Evolutionary conservation across 35 echinoderm and acorn worm genomes (phyloP).

Genomic region (Heliocidaris erythrogramma): DNA sequence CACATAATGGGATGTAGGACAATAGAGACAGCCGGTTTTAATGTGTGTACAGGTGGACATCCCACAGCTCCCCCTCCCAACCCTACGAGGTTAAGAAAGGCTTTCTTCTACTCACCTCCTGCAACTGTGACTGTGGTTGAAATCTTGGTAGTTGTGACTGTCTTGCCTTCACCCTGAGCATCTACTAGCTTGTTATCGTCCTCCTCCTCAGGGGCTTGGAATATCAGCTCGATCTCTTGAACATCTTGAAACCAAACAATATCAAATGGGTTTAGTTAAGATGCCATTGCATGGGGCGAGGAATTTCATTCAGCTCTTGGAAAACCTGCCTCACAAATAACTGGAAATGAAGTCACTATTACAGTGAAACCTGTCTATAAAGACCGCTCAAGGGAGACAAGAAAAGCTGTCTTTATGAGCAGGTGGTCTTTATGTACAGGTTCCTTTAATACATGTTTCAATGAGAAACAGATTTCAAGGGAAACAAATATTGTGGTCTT

Average conservation of each 20-base stretch:
- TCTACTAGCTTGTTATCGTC: constrained; percentile 52
- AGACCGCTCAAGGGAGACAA: too few relatives aligned
- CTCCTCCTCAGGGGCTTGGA: constrained; percentile 78
- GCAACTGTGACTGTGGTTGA: constrained; percentile 61
- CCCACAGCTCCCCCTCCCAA: too few relatives aligned
- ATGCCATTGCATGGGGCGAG: not conserved
- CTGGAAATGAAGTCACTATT: too few relatives aligned
- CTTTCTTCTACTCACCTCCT: constrained; percentile 57
- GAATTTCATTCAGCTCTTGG: not conserved
- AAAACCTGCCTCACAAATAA: not conserved
- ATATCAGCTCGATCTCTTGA: constrained; percentile 94
- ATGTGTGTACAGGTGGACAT: too few relatives aligned
- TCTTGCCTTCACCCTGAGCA: constrained; percentile 55
- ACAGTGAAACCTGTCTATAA: too few relatives aligned
- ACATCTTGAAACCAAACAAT: constrained; percentile 64
- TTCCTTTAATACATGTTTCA: too few relatives aligned
- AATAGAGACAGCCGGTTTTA: too few relatives aligned
- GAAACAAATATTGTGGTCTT: too few relatives aligned
- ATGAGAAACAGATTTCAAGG: too few relatives aligned
- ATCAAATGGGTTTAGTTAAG: not conserved
- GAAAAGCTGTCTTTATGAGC: too few relatives aligned
- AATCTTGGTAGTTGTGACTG: constrained; percentile 63
- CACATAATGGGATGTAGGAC: too few relatives aligned
- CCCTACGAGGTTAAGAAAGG: not conserved
- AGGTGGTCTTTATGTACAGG: too few relatives aligned